Percentiles rank a stretch among this genome's conserved stretches.
phyloP scores from a whole-genome alignment of 2,113 vertebrate genomes.

The Excalfactoria chinensis region DNA sequence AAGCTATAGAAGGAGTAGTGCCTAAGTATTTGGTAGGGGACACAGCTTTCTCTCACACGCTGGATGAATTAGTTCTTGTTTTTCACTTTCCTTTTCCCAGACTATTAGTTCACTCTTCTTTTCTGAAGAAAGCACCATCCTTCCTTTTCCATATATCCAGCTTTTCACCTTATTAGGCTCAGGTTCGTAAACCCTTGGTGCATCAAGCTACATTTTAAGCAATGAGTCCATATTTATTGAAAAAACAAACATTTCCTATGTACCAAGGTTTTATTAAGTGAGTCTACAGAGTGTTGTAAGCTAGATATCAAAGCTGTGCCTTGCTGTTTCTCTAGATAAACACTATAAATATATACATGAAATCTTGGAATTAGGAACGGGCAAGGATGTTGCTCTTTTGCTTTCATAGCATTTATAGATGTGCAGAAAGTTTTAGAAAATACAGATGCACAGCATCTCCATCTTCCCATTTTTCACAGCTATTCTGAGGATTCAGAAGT shows the following conservation, averaged over 20 bases:
- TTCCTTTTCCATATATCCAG: not conserved
- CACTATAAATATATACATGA: not conserved
- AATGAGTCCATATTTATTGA: not conserved
- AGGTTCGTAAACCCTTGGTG: not conserved
- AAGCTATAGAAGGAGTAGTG: not conserved
- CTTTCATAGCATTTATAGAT: not conserved
- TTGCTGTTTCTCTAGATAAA: conserved; percentile 5
- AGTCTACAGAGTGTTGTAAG: not conserved
- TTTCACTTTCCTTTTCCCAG: not conserved
- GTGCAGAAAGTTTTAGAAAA: not conserved
- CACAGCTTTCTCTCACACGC: not conserved
- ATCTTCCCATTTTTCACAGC: not conserved
- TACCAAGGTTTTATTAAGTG: not conserved
- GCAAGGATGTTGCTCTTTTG: not conserved
- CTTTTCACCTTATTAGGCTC: not conserved
- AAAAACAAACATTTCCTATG: not conserved
- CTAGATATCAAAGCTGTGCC: not conserved
- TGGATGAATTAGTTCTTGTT: not conserved
- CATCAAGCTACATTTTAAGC: not conserved
- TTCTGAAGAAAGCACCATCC: not conserved
- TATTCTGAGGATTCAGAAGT: not conserved
- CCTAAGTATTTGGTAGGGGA: not conserved
- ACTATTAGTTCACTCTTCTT: not conserved
- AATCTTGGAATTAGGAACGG: not conserved
- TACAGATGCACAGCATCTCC: not conserved